Percentiles rank a stretch among this genome's conserved stretches.
phyloP scores from a whole-genome alignment of 2,113 vertebrate species.

The Oophaga pumilio region DNA sequence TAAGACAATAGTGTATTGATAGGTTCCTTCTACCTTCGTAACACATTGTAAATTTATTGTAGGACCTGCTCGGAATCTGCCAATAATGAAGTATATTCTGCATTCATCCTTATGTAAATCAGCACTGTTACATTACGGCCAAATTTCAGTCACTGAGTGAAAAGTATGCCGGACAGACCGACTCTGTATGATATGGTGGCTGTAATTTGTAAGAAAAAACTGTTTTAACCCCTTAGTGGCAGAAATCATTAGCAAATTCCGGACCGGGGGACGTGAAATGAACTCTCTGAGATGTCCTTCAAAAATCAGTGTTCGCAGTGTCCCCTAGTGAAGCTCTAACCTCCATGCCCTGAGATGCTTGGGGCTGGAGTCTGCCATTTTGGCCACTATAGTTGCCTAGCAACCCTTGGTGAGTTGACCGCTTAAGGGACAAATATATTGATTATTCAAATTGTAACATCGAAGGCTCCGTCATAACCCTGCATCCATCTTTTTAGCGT shows the following conservation, averaged over 20 bases:
- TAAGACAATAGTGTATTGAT: background rate
- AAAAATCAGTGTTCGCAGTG: background rate
- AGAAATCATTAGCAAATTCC: background rate
- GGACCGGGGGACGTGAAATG: background rate
- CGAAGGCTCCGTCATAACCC: conserved; percentile 38
- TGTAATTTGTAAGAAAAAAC: background rate
- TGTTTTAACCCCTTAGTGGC: conserved; percentile 5
- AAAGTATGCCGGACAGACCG: conserved; percentile 44
- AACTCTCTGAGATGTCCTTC: conserved; percentile 2
- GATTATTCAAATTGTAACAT: conserved; percentile 66
- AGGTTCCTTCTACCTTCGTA: background rate
- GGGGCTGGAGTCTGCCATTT: conserved; percentile 77
- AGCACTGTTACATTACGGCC: conserved; percentile 22
- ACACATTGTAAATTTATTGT: background rate
- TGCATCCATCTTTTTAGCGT: conserved; percentile 16
- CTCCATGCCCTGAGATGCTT: conserved; percentile 66
- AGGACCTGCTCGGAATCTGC: conserved; percentile 57
- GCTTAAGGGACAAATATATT: conserved; percentile 80
- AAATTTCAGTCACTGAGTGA: conserved; percentile 39
- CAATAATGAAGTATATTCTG: conserved; percentile 23
- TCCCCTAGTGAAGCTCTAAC: conserved; percentile 60
- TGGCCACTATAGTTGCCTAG: conserved; percentile 82
- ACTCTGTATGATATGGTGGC: conserved; percentile 9
- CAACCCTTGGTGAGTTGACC: conserved; percentile 79
- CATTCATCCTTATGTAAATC: conserved; percentile 51